Evolutionary conservation across 2,797 vertebrate genomes (phyloP), one percentile per base, ranked within the genome.

Genomic region (Myripristis jacobus): DNA sequence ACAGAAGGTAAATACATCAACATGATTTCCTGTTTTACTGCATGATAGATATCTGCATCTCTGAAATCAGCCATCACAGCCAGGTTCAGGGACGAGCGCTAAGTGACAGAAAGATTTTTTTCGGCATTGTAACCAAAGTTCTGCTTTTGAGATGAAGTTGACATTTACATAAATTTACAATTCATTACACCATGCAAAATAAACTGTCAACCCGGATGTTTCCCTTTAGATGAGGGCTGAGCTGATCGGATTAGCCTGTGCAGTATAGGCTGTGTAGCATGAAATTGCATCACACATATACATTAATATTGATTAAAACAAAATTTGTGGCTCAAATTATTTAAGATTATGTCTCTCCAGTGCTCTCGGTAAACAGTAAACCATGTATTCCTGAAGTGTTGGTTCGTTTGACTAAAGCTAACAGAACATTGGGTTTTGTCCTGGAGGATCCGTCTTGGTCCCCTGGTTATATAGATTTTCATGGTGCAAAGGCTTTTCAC

Each of bases 271-370:
- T 44, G 55, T 71, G 61, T 83, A 77, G 69, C 83, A 83, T 85
- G 83, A 87, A 87, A 90, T 88, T 47, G 80, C 79, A 85, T 76
- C 84, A 77, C 73, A 56, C 36, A 47, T 81, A 59, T 66, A 85
- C 78, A 87, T 90, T 87, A 73, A 79, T 84, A 84, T 73, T 79
- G 84, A 86, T 86, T 81, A 21, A 73, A 83, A 82, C 56, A 36
- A 27, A 36, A 79, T 80, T 67, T 67, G 60, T 29, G 58, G 65
- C 57, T 79, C 53, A 67, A 85, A 76, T 57, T 64, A 29, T 69
- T 75, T 71, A 59, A 62, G 82, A 85, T 81, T 68, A 66, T n/a
- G 36, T 41, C 68, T 57, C 24, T 70, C 27, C 44, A 12, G 50
- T 15, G 63, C 29, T 56, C 59, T 52, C 22, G 8, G 74, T 48